Conservation (phyloP, 2,888 invertebrate species). For the Petrophora chlorosata region DNA sequence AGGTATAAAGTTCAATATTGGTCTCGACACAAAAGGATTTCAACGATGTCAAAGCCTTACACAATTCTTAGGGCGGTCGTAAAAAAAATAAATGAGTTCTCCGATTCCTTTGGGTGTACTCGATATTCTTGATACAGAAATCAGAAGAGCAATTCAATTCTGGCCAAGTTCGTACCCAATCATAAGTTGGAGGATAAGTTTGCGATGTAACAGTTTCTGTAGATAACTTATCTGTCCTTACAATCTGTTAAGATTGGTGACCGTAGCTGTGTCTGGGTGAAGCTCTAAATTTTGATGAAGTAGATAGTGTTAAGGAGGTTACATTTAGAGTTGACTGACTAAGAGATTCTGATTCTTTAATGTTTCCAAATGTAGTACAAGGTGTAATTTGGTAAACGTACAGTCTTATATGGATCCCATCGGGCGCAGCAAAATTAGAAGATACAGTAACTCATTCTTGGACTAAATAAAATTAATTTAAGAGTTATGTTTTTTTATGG, state of each 20-base stretch:
- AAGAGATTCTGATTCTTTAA: no score
- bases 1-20: slow-evolving; percentile 12
- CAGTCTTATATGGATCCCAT: no score
- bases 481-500: no score
- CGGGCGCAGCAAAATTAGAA: no score
- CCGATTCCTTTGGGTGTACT: slow-evolving; percentile 31
- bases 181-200: slow-evolving; percentile 34
- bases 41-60: slow-evolving; percentile 19
- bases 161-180: slow-evolving; percentile 34
- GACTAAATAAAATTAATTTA: no score
- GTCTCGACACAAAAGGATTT: slow-evolving; percentile 17
- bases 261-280: slow-evolving; percentile 1
- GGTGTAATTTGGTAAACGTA: no score
- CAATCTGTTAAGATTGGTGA: slow-evolving; percentile 20
- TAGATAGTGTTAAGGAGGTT: no score
- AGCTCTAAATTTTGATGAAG: not conserved
- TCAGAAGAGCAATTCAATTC: slow-evolving; percentile 37
- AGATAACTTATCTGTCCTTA: slow-evolving; percentile 22
- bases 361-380: no score
- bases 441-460: no score
- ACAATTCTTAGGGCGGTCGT: slow-evolving; percentile 27
- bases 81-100: slow-evolving; percentile 32
- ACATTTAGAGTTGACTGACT: no score
- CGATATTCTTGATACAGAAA: slow-evolving; percentile 30
- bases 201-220: slow-evolving; percentile 18